Base-by-base conservation (phyloP, 2,113 vertebrate species). In the Neolamprologus caudopunctatus region DNA sequence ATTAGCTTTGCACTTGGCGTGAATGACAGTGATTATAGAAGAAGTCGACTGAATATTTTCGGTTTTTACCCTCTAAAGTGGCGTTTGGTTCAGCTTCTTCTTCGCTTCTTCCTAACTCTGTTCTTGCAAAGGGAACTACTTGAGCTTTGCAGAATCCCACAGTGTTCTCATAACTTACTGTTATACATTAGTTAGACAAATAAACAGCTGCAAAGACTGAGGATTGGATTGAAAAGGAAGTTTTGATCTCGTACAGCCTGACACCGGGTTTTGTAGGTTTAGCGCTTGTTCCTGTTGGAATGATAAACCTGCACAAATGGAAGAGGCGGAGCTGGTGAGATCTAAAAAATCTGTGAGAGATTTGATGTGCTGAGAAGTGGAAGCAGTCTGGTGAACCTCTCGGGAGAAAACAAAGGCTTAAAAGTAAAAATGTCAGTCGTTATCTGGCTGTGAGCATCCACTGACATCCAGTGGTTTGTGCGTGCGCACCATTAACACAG, bases 21-120 rank as follows among this genome's bases (percentile, higher is more conserved):
- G 87, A 86, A 90, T 87, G 85, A 45, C 53, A 82, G 9, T 86
- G 85, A 90, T 92, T 88, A 88, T 33, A 66, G 83, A 75, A 50
- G 84, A 83, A 28, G 81, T 14, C n/a, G 37, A n/a, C 61, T 68
- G 66, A 50, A 63, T 53, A 42, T 82, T 85, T 66, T 82, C 40
- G 14, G 26, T 57, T 75, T 37, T 84, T 53, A 12, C 35, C 71
- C 87, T 83, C 53, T 35, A 26, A 78, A 81, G 28, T 31, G 28
- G 53, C 21, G 54, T 91, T 85, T 82, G 28, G 17, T 55, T 87
- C 53, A 85, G 12, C 17, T 57, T 68, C 53, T 66, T 66, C 45
- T 84, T 47, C 5, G 19, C 55, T 31, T 61, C 71, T 87, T 82
- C 12, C 45, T 54, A 68, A 55, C 47, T 54, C 14, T 51, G 40